Conservation (phyloP, 2,888 invertebrate species). For the Subacronicta megacephala region DNA sequence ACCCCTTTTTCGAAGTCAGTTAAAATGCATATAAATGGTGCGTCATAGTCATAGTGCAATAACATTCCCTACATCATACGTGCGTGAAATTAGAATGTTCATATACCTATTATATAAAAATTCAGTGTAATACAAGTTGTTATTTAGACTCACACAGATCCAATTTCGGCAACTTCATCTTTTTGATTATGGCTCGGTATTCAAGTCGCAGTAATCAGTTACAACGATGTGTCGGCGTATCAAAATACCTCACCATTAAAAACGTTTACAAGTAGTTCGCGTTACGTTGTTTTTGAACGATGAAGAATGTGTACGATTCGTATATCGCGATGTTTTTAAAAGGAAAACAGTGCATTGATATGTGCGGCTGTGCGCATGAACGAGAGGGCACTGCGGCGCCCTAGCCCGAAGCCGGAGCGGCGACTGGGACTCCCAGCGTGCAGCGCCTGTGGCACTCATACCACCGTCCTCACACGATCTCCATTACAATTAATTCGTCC, state of each 20-base stretch:
- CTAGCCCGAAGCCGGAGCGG: slow-evolving; percentile 26
- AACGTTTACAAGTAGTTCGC: slow-evolving; percentile 56
- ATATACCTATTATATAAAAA: slow-evolving; percentile 8
- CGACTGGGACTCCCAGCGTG: slow-evolving; percentile 31
- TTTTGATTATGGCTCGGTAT: slow-evolving; percentile 47
- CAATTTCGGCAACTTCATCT: slow-evolving; percentile 81
- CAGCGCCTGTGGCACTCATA: slow-evolving; percentile 46
- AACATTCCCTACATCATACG: slow-evolving; percentile 18
- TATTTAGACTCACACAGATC: slow-evolving; percentile 74
- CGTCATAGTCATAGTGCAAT: slow-evolving; percentile 32
- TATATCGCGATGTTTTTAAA: slow-evolving; percentile 70
- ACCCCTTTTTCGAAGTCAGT: no score
- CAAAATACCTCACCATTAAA: slow-evolving; percentile 61
- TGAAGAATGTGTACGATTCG: slow-evolving; percentile 59
- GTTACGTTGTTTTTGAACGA: slow-evolving; percentile 61
- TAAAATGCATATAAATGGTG: slow-evolving; percentile 18
- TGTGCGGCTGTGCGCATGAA: slow-evolving; percentile 75
- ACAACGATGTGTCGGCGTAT: slow-evolving; percentile 47
- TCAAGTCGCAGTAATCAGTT: slow-evolving; percentile 50
- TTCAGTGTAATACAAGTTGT: slow-evolving; percentile 38
- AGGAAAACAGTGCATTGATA: slow-evolving; percentile 58
- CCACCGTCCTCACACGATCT: slow-evolving; percentile 58
- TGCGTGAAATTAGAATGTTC: slow-evolving; percentile 14
- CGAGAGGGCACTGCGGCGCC: slow-evolving; percentile 57
- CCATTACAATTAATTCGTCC: slow-evolving; percentile 60